Percentiles rank a stretch among this genome's conserved stretches.
phyloP scores from a whole-genome alignment of 2,888 invertebrate genomes.

The Euzetes globulus region DNA sequence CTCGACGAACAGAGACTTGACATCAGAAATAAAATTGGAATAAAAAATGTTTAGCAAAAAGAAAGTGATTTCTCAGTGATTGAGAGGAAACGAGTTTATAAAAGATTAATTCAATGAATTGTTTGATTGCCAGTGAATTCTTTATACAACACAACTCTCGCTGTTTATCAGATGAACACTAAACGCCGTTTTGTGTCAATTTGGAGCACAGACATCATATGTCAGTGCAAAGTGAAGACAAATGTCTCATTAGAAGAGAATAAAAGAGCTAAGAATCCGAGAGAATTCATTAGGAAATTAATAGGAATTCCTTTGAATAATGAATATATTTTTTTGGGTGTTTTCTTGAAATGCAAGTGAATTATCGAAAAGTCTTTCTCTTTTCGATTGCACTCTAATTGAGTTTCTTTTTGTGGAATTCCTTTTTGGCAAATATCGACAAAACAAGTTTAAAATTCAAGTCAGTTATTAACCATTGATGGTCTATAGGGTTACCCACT shows the following conservation, averaged over 20 bases:
- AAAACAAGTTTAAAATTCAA: too few relatives aligned
- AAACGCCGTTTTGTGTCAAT: background rate
- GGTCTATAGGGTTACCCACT: background rate
- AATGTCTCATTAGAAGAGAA: background rate
- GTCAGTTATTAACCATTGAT: background rate
- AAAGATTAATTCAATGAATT: background rate
- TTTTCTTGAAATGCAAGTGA: background rate
- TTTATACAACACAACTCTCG: too few relatives aligned
- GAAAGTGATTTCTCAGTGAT: background rate
- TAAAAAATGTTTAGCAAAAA: background rate
- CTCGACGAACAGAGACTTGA: background rate
- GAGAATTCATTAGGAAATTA: too few relatives aligned
- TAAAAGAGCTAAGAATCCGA: too few relatives aligned
- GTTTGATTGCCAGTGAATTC: background rate
- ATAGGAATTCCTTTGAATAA: too few relatives aligned
- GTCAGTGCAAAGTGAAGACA: background rate
- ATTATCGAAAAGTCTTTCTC: background rate
- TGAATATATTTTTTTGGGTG: background rate
- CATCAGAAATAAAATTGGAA: too few relatives aligned
- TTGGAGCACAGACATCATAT: background rate
- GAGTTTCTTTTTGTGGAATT: background rate
- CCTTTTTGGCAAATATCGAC: background rate
- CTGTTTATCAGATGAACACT: background rate
- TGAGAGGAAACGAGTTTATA: constrained; percentile 6
- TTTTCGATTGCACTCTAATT: background rate